Evolutionary conservation across 2,888 invertebrate species (phyloP), one percentile per base, ranked within the genome.

Genomic region (Escarpia spicata): DNA sequence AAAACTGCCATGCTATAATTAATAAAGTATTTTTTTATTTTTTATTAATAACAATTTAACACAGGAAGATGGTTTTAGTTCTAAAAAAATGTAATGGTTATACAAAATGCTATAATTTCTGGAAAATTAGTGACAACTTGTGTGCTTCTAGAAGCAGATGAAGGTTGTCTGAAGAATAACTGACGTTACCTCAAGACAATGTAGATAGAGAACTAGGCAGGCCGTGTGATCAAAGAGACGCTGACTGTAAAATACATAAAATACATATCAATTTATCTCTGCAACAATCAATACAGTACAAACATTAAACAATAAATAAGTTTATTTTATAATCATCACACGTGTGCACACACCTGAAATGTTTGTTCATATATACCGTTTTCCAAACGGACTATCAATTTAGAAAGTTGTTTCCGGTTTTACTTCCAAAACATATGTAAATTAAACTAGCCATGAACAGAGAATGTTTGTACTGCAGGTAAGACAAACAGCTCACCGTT

Each of bases 201-300:
- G 97, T 94, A 98, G 98, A 95, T 98, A 97, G 92, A 98, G 97
- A 44, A 98, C 97, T 95, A 98, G 97, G 95, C 98, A 99, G 0
- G 98, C 98, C 92, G 97, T 97, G 95, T 98, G 97, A 96, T 99
- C 98, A 96, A 99, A 99, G 19, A 99, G 96, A 45, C 99, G 97
- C 93, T 98, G 97, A 94, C 96, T 96, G 95, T 43, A 93, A 58
- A 90, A 75, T 8, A 12, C n/a, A 90, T 92, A 10, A 37, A 37
- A 43, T 52, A 91, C 90, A 19, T 43, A 2, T 44, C n/a, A 43
- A 37, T 90, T 15, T 90, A 92, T 26, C n/a, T 92, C 90, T 44
- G 52, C 37, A 92, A 90, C 52, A 90, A 43, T 19, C 19, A 52
- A 91, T 43, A 31, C 9, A 31, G 52, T 10, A 19, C 31, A 43